Evolutionary conservation across 2,797 vertebrate species (phyloP), one percentile per base, ranked within the genome.

Genomic region (Oceanodroma leucorhoa): DNA sequence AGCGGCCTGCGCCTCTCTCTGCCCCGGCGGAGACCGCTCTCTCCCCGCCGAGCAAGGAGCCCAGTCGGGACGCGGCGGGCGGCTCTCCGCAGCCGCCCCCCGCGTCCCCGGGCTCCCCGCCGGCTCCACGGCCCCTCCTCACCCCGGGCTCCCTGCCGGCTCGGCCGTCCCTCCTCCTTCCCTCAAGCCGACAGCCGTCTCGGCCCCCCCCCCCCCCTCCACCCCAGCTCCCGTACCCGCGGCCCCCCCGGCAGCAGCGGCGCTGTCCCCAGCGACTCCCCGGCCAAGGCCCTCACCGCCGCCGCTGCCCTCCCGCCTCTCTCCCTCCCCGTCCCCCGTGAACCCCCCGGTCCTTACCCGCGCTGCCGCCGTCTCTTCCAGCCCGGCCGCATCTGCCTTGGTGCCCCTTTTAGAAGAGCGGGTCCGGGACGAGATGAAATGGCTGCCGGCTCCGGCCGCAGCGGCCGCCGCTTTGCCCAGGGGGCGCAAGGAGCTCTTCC

Each of bases 401-500:
- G 92, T 90, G 91, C 98, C 97, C 91, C 96, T 98, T 95, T 98
- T 97, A 40, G 97, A 98, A 69, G 97, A 98, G 91, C 98, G 98
- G 97, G 98, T 98, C 90, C 98, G 97, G 96, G 98, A 98, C 55
- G 98, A 98, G 95, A 98, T 98, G 97, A 98, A 98, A 98, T 98
- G 98, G 97, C 98, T 96, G 97, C 97, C 97, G 94, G 97, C 95
- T 83, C 96, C 97, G 82, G 95, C 61, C 85, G 96, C 96, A 75
- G 96, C 95, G 57, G 96, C 94, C n/a, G 97, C 96, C 95, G 98
- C 92, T 96, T 97, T 98, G 71, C 96, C 97, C 90, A 96, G 96
- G 84, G 98, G 97, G 84, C 97, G 96, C 97, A 98, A 97, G 21
- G 98, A 98, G 98, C 98, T 99, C 97, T 99, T 99, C 97, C 98